These are phyloP conservation scores for Tribolium madens DNA, from an alignment of 1,140 invertebrate species.

Conservation along the genomic window DNA sequence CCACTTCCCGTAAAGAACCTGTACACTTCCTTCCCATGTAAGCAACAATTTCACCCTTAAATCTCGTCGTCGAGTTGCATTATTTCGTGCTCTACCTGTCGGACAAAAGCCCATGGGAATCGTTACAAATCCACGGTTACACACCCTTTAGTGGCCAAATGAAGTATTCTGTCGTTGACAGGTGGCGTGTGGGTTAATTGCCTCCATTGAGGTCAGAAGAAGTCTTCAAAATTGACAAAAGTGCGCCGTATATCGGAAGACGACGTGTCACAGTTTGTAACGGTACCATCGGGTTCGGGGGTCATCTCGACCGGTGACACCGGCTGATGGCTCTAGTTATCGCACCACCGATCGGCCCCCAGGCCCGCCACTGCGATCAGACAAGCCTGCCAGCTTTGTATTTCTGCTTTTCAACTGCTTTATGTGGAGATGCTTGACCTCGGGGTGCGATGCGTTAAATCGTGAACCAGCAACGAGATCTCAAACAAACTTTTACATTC, in stretches of 20 bases:
- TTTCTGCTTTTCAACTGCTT: constrained; percentile 31
- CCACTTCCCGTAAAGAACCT: constrained; percentile 21
- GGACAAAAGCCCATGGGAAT: constrained; percentile 35
- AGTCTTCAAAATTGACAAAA: too few species aligned
- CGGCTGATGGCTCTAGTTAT: constrained; percentile 36
- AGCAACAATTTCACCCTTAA: constrained; percentile 21
- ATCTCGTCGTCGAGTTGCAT: neutral
- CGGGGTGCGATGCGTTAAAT: constrained; percentile 15
- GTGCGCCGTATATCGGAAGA: too few species aligned
- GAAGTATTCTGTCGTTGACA: neutral
- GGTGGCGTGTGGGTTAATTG: neutral
- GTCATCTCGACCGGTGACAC: constrained; percentile 25
- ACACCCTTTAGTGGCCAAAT: constrained; percentile 19
- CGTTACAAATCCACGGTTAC: constrained; percentile 36
- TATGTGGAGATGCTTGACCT: constrained; percentile 30
- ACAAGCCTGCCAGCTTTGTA: constrained; percentile 29
- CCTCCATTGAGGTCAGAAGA: neutral
- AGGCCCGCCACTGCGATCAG: constrained; percentile 34
- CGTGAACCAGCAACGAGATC: neutral
- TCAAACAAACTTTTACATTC: neutral
- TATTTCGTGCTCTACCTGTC: constrained; percentile 8
- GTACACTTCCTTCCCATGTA: constrained; percentile 7
- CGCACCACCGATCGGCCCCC: constrained; percentile 36
- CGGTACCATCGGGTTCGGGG: constrained; percentile 22
- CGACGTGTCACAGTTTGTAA: neutral